phyloP scores from a whole-genome alignment of 2,113 vertebrate genomes.

The Conger conger region DNA sequence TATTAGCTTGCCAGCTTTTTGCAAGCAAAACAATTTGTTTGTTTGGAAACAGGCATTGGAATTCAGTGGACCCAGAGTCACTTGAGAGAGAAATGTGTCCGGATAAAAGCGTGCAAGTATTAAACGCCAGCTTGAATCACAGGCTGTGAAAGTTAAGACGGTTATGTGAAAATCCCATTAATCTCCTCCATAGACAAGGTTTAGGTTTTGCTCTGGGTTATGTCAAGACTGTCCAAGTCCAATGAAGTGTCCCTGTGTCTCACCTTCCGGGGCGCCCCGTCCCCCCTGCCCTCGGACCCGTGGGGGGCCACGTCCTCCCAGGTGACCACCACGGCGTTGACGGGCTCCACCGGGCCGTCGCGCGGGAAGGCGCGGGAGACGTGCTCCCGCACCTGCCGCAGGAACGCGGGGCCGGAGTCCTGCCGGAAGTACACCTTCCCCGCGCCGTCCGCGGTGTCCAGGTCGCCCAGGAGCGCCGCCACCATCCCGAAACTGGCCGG shows the following conservation, averaged over 20 bases:
- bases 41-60: no score
- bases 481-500: constrained; percentile 79
- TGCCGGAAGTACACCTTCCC: constrained; percentile 83
- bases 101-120: no score
- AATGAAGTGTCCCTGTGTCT: constrained; percentile 13
- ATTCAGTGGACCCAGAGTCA: no score
- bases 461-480: constrained; percentile 81
- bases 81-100: no score
- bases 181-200: no score
- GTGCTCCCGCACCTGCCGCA: constrained; percentile 64
- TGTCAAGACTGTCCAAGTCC: no score
- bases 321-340: constrained; percentile 74
- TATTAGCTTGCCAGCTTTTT: no score
- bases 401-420: constrained; percentile 68
- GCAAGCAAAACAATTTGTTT: no score
- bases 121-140: no score
- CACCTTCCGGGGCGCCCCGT: constrained; percentile 68
- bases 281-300: constrained; percentile 49
- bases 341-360: constrained; percentile 65
- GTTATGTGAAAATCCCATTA: no score
- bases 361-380: constrained; percentile 80
- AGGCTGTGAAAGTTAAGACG: no score
- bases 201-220: no score
- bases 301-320: constrained; percentile 78
- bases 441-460: constrained; percentile 78